Evolutionary conservation across 2,113 vertebrate species (phyloP).

Genomic region (Malurus elegans): DNA sequence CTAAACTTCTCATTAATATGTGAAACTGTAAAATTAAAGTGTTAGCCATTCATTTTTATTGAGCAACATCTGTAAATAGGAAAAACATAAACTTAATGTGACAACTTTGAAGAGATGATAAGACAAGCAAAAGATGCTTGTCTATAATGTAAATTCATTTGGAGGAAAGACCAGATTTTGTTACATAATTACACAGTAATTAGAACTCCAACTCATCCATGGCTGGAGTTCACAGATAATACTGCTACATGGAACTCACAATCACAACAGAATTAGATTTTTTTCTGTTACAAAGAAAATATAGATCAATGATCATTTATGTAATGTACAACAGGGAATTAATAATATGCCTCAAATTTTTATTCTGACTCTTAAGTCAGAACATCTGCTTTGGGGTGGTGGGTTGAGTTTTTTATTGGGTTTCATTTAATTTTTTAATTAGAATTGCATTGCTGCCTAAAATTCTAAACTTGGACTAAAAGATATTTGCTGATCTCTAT

Average conservation of each 20-base stretch:
- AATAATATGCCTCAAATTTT: neutral
- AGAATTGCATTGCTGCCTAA: neutral
- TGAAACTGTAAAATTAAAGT: neutral
- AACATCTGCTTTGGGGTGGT: neutral
- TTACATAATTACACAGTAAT: neutral
- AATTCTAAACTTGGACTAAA: neutral
- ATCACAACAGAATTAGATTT: neutral
- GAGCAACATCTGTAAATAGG: neutral
- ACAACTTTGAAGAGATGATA: neutral
- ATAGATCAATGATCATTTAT: neutral
- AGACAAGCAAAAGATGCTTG: neutral
- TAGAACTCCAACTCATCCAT: neutral
- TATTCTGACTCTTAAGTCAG: neutral
- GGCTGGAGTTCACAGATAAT: neutral
- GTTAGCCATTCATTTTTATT: neutral
- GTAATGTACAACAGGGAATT: neutral
- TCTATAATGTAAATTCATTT: neutral
- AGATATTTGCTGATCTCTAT: neutral
- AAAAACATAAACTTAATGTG: neutral
- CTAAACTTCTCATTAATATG: neutral
- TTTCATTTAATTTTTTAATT: neutral
- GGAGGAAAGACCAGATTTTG: neutral
- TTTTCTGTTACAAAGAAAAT: neutral
- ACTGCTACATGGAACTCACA: neutral
- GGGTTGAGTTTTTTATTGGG: accelerated